Evolutionary conservation across 2,113 vertebrate genomes (phyloP).

Genomic region (Pteropus alecto): DNA sequence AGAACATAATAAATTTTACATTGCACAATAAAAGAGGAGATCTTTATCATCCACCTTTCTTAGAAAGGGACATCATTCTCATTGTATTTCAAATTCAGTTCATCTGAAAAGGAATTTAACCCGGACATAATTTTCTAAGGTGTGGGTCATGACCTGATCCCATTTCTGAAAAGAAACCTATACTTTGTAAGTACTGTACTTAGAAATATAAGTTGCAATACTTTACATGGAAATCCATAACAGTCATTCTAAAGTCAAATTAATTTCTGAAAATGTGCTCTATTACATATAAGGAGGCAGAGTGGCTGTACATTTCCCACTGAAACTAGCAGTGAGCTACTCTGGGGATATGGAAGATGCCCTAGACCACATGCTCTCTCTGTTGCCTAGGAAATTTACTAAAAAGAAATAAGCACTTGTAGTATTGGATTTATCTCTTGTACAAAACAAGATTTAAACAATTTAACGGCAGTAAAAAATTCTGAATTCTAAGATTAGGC

Average conservation of each 20-base stretch:
- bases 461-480: neutral
- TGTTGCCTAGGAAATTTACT: neutral
- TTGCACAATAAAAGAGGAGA: neutral
- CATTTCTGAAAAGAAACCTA: slow-evolving; percentile 26
- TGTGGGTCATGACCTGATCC: neutral
- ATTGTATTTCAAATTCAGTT: slow-evolving; percentile 30
- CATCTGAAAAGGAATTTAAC: slow-evolving; percentile 33
- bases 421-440: neutral
- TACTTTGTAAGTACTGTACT: neutral
- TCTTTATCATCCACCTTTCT: neutral
- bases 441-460: slow-evolving; percentile 1
- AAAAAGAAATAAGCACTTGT: neutral
- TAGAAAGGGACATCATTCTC: neutral
- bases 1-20: neutral
- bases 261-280: slow-evolving; percentile 9
- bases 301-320: neutral
- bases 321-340: neutral
- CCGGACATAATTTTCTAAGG: neutral
- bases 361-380: neutral
- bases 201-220: neutral
- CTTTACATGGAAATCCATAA: neutral
- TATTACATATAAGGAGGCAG: neutral
- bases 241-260: neutral
- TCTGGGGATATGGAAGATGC: neutral
- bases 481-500: neutral